Evolutionary conservation across 2,113 vertebrate genomes (phyloP).

Genomic region (Dasypus novemcinctus): DNA sequence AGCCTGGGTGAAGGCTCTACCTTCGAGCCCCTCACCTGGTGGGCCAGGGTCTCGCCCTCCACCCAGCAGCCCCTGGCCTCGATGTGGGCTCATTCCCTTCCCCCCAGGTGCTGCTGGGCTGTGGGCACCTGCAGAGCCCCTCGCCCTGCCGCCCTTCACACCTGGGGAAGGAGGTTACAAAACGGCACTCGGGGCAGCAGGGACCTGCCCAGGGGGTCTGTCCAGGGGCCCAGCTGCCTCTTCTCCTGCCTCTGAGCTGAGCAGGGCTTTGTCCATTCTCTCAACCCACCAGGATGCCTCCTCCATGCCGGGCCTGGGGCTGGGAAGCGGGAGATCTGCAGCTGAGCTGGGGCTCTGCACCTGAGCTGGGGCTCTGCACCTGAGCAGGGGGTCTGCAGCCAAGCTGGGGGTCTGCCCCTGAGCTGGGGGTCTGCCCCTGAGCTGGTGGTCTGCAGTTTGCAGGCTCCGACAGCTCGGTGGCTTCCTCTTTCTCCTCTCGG

Average conservation of each 20-base stretch:
- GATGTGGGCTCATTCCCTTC: fast-evolving
- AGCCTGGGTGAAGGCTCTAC: neutral
- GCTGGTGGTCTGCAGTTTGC: too few species aligned
- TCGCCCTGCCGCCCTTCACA: too few species aligned
- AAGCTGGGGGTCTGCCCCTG: too few species aligned
- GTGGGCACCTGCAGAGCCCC: too few species aligned
- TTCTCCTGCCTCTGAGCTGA: neutral
- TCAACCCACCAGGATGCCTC: neutral
- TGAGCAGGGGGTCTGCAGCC: neutral
- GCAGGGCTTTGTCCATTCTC: neutral
- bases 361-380: too few species aligned
- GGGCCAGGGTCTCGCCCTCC: neutral
- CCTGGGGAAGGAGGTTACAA: neutral
- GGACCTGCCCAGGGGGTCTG: neutral
- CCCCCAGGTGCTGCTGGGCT: neutral
- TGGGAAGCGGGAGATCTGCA: neutral
- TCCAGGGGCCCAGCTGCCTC: too few species aligned
- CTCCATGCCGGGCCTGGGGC: neutral
- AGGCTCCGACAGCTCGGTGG: too few species aligned
- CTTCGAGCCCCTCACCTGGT: neutral
- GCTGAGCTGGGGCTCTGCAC: too few species aligned
- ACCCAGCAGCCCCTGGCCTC: neutral
- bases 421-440: too few species aligned
- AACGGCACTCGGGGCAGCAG: neutral
- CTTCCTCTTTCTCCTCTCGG: neutral